Evolutionary conservation across 2,888 invertebrate genomes (phyloP), one percentile per base, ranked within the genome.

Genomic region (Exocentrus adspersus): DNA sequence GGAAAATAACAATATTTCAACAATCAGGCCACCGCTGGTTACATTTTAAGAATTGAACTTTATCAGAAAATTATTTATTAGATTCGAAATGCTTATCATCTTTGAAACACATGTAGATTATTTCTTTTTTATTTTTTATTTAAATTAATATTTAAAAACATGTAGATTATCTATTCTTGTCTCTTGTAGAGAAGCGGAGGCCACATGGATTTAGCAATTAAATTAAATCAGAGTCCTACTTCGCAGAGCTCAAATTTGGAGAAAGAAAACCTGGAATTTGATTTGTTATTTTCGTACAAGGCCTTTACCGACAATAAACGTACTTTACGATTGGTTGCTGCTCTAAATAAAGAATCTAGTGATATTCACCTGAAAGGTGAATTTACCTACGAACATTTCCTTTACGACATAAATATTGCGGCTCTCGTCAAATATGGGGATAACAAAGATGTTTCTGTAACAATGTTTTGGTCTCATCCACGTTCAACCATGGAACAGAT

Each of bases 121-220:
- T 62, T 42, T 51, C 52, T 61, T 42, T 28, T 16, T 51, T 58
- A 19, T 6, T 53, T 17, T 42, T 9, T n/a, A 21, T 17, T 2
- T 17, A 46, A 19, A 21, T 7, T 24, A 24, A 5, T 24, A 24
- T 7, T 24, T 5, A 3, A 2, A 14, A 28, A 17, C 2, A 50
- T 10, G 12, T 46, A 28, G 3, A 45, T 9, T 28, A 46, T 28
- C 45, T 28, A 16, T 63, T 63, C 63, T 60, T 62, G 79, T 79
- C 57, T 68, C 62, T 81, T 80, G 58, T 84, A 93, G 84, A 89
- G 88, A 81, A 87, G 91, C 1, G 86, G 89, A 73, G 90, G 87
- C 12, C 93, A 92, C 71, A 81, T 90, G 0, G 93, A 94, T 76
- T 82, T 90, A 16, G 86, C 87, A n/a, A 82, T 91, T 42, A 90